phyloP scores from a whole-genome alignment of 2,113 vertebrate species.

The Trichomycterus rosablanca region DNA sequence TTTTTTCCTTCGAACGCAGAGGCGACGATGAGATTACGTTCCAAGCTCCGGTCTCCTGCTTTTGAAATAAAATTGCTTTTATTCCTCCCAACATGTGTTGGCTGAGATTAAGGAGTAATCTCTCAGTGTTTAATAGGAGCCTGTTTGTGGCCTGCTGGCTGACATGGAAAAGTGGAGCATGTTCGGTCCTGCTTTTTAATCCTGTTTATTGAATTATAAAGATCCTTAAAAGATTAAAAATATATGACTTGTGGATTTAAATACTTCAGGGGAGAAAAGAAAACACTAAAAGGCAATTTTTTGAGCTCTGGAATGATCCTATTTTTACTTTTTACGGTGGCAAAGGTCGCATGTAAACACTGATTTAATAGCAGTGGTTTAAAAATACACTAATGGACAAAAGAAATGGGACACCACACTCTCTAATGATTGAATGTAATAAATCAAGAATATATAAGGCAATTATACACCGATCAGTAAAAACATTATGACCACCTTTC shows the following conservation, averaged over 20 bases:
- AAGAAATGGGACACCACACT: too few species aligned
- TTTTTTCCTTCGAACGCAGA: conserved; percentile 59
- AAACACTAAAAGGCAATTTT: too few species aligned
- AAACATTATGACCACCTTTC: too few species aligned
- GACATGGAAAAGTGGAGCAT: conserved; percentile 63
- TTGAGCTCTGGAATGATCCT: too few species aligned
- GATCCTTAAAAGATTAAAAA: conserved; percentile 77
- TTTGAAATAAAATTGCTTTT: conserved; percentile 88
- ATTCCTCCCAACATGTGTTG: conserved; percentile 87
- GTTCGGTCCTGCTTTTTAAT: conserved; percentile 67
- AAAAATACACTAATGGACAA: too few species aligned
- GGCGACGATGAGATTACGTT: conserved; percentile 66
- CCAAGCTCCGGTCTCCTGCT: conserved; percentile 71
- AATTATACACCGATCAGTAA: too few species aligned
- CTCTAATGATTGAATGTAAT: too few species aligned
- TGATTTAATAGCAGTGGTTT: too few species aligned
- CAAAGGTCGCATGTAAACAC: too few species aligned
- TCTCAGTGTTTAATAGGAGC: conserved; percentile 68
- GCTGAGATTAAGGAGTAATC: conserved; percentile 82
- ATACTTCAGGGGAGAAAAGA: conserved; percentile 69
- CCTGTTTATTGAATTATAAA: conserved; percentile 83
- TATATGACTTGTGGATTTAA: conserved; percentile 67
- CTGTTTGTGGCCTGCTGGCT: conserved; percentile 65
- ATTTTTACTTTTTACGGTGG: too few species aligned
- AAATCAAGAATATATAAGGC: too few species aligned